Base-by-base conservation (phyloP, 1,140 invertebrate species). In the Pogonomyrmex barbatus region DNA sequence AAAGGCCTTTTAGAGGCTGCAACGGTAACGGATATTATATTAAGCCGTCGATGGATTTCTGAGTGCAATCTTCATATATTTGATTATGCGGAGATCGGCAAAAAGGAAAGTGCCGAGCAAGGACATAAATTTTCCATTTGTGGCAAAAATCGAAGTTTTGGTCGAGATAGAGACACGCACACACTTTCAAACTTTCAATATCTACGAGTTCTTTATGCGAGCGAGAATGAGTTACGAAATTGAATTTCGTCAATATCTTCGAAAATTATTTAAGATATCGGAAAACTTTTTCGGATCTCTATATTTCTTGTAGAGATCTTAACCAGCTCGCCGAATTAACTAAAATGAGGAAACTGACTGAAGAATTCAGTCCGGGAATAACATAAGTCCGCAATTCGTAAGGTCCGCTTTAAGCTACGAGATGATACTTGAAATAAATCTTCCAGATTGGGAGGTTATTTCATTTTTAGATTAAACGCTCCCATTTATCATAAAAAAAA, bases 21-120 rank as follows among this genome's bases (percentile, higher is more conserved):
- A 39, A 30, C 79, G 54, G 75, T 83, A 83, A 73, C 54, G 79
- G 42, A 60, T 73, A 82, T 83, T 83, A 50, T 4, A 83, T 75
- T 83, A 83, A 62, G 33, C 12, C 33, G 54, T 14, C 75, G 68
- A 83, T 73, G 39, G 5, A 42, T 58, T 36, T 4, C 30, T 47
- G 42, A 39, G 79, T 45, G 12, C 71, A 73, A 73, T 82, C 73
- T 42, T 6, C 14, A n/a, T 36, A 47, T 33, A 24, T 39, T 78
- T 5, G 47, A n/a, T 73, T 73, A 73, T n/a, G 42, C 36, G 45
- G 68, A 14, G 36, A 30, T 39, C n/a, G 17, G 17, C 6, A 8
- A 39, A 12, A 4, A 17, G 45, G 5, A 17, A 54, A 17, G 47
- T 5, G 6, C 50, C n/a, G 47, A 68, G 8, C 10, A 14, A n/a